Conservation (phyloP, 2,888 invertebrate genomes). For the Zygothrica quintamaculata region DNA sequence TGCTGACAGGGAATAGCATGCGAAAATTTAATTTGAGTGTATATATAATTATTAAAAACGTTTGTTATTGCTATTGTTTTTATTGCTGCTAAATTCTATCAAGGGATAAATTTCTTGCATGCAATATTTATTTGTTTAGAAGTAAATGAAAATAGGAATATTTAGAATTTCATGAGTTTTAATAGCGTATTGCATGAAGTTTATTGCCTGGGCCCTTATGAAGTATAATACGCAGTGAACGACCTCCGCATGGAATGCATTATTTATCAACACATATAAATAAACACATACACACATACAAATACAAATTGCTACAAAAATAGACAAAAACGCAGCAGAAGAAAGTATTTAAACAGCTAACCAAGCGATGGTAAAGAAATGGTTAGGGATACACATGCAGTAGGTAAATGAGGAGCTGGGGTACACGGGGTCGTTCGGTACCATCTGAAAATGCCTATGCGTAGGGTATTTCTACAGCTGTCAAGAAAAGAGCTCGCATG, state of each 20-base stretch:
- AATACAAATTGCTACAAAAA: constrained; percentile 68
- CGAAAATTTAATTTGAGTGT: constrained; percentile 9
- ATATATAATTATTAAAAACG: not conserved
- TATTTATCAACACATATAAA: constrained; percentile 81
- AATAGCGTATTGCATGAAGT: not conserved
- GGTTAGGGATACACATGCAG: not conserved
- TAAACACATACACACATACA: constrained; percentile 56
- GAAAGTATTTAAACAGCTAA: constrained; percentile 71
- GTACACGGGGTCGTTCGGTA: constrained; percentile 5
- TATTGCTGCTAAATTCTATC: constrained; percentile 12
- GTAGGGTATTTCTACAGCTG: constrained; percentile 77
- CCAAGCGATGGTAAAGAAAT: constrained; percentile 47
- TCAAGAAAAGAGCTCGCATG: constrained; percentile 52
- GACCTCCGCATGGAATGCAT: constrained; percentile 77
- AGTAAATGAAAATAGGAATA: not conserved
- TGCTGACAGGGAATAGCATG: constrained; percentile 33
- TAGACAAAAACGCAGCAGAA: constrained; percentile 58
- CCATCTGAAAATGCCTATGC: constrained; percentile 57
- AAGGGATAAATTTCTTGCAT: constrained; percentile 27
- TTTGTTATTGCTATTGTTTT: constrained; percentile 21
- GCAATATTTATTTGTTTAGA: constrained; percentile 23
- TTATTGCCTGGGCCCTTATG: not conserved
- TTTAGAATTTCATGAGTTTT: too few species aligned
- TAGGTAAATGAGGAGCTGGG: not conserved
- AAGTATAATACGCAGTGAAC: constrained; percentile 54